A percentile compares a stretch with the other conserved stretches of the same genome.
These are phyloP conservation scores for Corynorhinus townsendii DNA, from an alignment of 2,113 vertebrate species.

Conservation along the genomic window DNA sequence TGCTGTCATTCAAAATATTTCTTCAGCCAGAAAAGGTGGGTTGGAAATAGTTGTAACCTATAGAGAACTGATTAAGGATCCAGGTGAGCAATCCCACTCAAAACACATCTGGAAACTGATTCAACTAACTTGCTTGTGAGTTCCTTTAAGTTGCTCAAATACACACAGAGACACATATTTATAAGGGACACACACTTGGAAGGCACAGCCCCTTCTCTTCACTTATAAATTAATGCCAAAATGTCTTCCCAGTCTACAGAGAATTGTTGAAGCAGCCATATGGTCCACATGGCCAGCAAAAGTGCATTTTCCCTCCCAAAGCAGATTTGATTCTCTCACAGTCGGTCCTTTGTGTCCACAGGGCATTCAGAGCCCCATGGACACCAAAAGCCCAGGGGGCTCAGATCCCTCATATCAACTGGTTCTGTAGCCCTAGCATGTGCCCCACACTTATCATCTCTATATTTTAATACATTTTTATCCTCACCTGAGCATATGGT, in stretches of 20 bases:
- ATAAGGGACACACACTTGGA: neutral
- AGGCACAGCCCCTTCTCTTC: neutral
- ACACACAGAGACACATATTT: neutral
- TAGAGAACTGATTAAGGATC: neutral
- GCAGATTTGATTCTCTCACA: neutral
- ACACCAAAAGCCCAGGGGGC: neutral
- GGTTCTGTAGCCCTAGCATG: neutral
- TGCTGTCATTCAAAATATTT: neutral
- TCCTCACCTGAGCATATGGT: neutral
- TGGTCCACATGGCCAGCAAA: neutral
- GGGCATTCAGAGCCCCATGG: neutral
- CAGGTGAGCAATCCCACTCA: neutral
- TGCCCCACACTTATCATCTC: neutral
- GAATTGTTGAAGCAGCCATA: neutral
- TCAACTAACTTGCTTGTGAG: neutral
- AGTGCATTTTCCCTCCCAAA: neutral
- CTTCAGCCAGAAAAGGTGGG: neutral
- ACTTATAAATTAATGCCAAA: neutral
- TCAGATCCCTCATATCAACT: neutral
- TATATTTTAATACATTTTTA: neutral
- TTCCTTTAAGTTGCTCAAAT: neutral
- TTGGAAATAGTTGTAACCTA: neutral
- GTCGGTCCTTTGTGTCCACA: rapidly evolving
- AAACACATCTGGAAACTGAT: neutral
- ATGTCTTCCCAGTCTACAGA: neutral